phyloP scores from a whole-genome alignment of 2,797 vertebrate genomes.

The Fistularia tabacaria region DNA sequence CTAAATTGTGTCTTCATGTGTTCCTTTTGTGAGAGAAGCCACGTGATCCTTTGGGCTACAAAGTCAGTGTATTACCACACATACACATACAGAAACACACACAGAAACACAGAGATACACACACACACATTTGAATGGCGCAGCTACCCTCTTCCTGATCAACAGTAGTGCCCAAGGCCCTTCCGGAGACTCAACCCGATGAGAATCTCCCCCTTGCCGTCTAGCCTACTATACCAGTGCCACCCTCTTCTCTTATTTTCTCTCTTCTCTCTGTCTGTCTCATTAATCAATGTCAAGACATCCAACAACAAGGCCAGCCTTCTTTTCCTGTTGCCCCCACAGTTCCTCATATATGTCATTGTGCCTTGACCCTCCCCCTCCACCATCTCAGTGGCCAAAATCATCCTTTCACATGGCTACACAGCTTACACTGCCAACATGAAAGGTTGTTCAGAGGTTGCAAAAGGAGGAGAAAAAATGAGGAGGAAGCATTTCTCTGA shows the following conservation, averaged over 20 bases:
- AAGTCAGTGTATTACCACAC: constrained; percentile 25
- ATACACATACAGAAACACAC: constrained; percentile 15
- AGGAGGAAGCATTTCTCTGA: constrained; percentile 80
- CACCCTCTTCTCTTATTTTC: constrained; percentile 66
- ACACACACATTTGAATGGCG: constrained; percentile 26
- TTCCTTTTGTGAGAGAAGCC: constrained; percentile 56
- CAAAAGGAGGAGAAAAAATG: constrained; percentile 64
- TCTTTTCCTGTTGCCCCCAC: constrained; percentile 83
- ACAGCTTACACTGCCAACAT: constrained; percentile 76
- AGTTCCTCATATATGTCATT: constrained; percentile 91
- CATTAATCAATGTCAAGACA: constrained; percentile 99
- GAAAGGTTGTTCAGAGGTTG: constrained; percentile 84
- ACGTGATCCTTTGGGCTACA: constrained; percentile 51
- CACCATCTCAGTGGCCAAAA: constrained; percentile 52
- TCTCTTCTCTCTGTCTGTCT: constrained; percentile 77
- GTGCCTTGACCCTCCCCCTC: constrained; percentile 71
- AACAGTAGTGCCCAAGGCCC: constrained; percentile 51
- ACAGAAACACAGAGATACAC: background rate
- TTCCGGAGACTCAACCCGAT: constrained; percentile 58
- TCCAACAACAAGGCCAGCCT: constrained; percentile 92
- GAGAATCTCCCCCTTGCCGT: constrained; percentile 23
- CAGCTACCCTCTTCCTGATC: constrained; percentile 56
- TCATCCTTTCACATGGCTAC: constrained; percentile 88
- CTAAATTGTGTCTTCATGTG: constrained; percentile 43
- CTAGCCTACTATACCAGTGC: constrained; percentile 58